Conservation (phyloP, 1,140 invertebrate species). For the Diprion similis region DNA sequence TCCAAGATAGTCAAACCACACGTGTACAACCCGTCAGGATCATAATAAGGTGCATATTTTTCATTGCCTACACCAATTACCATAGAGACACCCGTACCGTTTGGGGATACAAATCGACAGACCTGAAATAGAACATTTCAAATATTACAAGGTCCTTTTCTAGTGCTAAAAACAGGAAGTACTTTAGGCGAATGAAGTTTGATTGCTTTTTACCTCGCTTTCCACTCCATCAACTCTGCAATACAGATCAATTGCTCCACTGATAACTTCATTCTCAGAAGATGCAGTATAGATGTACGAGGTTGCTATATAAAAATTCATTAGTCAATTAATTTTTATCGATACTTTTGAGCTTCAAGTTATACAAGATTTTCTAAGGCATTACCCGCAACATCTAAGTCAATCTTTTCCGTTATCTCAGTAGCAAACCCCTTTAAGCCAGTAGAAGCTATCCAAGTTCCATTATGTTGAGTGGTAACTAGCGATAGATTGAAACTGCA, state of each 20-base stretch:
- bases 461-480: background rate
- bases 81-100: background rate
- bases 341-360: no score
- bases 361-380: background rate
- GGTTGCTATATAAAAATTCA: background rate
- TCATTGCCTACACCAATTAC: slow-evolving; percentile 5
- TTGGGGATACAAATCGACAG: slow-evolving; percentile 10
- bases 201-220: background rate
- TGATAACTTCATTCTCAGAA: background rate
- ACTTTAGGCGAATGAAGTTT: no score
- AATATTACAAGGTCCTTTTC: background rate
- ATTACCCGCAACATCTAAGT: background rate
- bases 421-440: background rate
- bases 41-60: background rate
- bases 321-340: background rate
- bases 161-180: background rate
- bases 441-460: background rate
- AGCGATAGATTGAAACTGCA: background rate
- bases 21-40: background rate
- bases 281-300: slow-evolving; percentile 1
- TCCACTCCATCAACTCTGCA: background rate
- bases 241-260: slow-evolving; percentile 2
- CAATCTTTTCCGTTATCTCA: slow-evolving; percentile 1
- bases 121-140: background rate
- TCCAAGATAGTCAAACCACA: slow-evolving; percentile 10